A percentile compares a stretch with the other conserved stretches of the same genome.
phyloP scores from a whole-genome alignment of 1,140 invertebrate genomes.

The Odontomachus brunneus region DNA sequence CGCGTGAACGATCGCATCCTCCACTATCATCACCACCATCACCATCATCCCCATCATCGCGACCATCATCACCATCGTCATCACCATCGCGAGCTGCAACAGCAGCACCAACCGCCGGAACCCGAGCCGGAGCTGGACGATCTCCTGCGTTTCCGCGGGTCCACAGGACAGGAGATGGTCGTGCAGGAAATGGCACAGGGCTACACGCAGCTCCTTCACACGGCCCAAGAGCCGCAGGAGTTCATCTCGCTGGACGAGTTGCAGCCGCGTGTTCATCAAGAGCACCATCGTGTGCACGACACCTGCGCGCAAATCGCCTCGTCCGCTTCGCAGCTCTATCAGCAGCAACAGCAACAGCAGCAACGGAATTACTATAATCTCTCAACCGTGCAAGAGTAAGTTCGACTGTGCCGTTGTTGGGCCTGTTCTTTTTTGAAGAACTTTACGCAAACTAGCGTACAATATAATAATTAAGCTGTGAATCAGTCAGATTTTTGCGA shows the following conservation, averaged over 20 bases:
- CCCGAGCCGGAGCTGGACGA: constrained; percentile 64
- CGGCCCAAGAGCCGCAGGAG: constrained; percentile 78
- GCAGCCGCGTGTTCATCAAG: constrained; percentile 73
- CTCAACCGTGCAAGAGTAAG: constrained; percentile 81
- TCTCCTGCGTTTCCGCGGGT: constrained; percentile 70
- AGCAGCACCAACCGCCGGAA: constrained; percentile 49
- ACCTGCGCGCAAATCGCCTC: constrained; percentile 59
- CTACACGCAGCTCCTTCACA: constrained; percentile 80
- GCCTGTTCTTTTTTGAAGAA: too few relatives aligned
- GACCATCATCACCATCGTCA: constrained; percentile 55
- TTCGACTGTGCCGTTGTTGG: constrained; percentile 51
- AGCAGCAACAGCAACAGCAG: constrained; percentile 67
- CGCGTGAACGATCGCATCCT: constrained; percentile 69
- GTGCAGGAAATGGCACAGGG: constrained; percentile 82
- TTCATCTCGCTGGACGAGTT: constrained; percentile 81
- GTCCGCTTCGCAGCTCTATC: constrained; percentile 65
- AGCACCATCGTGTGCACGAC: constrained; percentile 70
- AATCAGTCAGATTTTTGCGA: too few relatives aligned
- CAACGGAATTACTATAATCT: constrained; percentile 80
- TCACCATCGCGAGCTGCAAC: constrained; percentile 36
- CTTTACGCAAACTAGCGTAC: too few relatives aligned
- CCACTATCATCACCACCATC: constrained; percentile 68
- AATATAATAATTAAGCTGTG: too few relatives aligned
- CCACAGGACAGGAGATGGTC: constrained; percentile 78
- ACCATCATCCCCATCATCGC: constrained; percentile 57